These are phyloP conservation scores for Leptinotarsa peninsularis DNA, from an alignment of 2,888 invertebrate genomes.

Conservation along the genomic window DNA sequence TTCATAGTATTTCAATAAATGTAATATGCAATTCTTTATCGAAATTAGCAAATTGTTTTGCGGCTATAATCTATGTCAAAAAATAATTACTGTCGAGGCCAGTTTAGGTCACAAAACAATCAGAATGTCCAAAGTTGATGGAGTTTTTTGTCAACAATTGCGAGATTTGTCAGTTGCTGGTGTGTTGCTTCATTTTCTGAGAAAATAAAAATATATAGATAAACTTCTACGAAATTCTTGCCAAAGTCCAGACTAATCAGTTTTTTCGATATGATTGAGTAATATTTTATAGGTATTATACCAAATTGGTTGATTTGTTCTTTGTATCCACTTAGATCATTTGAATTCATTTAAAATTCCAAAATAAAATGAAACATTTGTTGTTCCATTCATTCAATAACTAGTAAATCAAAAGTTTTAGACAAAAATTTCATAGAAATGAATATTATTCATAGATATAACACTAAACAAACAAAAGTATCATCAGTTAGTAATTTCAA, in stretches of 20 bases:
- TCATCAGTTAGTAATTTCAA: no score
- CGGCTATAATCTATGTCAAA: background rate
- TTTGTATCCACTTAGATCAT: no score
- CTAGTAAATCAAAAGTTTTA: no score
- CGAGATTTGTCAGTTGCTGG: background rate
- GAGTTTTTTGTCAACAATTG: conserved; percentile 11
- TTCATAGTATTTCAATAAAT: background rate
- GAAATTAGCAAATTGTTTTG: conserved; percentile 15
- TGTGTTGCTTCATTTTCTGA: background rate
- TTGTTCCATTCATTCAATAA: no score
- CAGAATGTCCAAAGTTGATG: conserved; percentile 2
- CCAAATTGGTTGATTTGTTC: no score
- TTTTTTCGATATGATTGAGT: background rate
- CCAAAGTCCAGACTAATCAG: background rate
- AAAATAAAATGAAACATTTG: no score
- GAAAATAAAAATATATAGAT: background rate
- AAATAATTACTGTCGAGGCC: background rate
- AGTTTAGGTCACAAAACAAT: conserved; percentile 5
- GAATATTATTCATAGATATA: no score
- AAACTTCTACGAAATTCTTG: background rate
- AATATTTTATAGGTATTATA: background rate
- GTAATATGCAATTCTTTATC: background rate
- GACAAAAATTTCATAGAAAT: no score
- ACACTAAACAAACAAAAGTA: no score
- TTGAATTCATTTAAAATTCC: no score